These are phyloP conservation scores for Bungarus multicinctus DNA, from an alignment of 2,113 vertebrate genomes.

Conservation along the genomic window DNA sequence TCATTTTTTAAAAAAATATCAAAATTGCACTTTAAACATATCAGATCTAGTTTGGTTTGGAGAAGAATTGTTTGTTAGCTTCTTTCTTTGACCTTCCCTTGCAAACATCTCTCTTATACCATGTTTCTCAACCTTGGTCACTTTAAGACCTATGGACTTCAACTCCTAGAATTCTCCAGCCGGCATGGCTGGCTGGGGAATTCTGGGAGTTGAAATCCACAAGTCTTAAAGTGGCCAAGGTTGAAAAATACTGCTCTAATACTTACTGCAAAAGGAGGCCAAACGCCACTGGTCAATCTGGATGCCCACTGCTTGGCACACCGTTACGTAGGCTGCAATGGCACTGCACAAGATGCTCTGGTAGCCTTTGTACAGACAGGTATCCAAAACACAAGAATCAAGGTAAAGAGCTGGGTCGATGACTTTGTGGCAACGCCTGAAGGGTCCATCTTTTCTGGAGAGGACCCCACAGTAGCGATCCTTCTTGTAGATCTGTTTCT, in stretches of 20 bases:
- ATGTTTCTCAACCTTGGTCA: no score
- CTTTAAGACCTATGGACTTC: no score
- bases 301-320: slow-evolving; percentile 64
- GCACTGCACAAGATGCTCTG: slow-evolving; percentile 58
- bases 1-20: background rate
- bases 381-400: slow-evolving; percentile 59
- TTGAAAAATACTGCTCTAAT: background rate
- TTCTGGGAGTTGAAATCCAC: background rate
- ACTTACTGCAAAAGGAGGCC: slow-evolving; percentile 66
- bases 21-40: background rate
- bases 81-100: background rate
- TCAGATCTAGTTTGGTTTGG: background rate
- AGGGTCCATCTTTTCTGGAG: slow-evolving; percentile 27
- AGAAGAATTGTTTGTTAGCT: background rate
- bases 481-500: slow-evolving; percentile 39
- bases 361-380: slow-evolving; percentile 62
- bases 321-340: slow-evolving; percentile 53
- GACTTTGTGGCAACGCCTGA: slow-evolving; percentile 53
- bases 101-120: background rate
- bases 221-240: background rate
- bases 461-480: slow-evolving; percentile 59
- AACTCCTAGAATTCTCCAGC: no score
- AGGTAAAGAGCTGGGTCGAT: slow-evolving; percentile 55
- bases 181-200: no score
- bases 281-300: slow-evolving; percentile 60